These are phyloP conservation scores for Dromiciops gliroides DNA, from an alignment of 2,113 vertebrate genomes.

Conservation along the genomic window DNA sequence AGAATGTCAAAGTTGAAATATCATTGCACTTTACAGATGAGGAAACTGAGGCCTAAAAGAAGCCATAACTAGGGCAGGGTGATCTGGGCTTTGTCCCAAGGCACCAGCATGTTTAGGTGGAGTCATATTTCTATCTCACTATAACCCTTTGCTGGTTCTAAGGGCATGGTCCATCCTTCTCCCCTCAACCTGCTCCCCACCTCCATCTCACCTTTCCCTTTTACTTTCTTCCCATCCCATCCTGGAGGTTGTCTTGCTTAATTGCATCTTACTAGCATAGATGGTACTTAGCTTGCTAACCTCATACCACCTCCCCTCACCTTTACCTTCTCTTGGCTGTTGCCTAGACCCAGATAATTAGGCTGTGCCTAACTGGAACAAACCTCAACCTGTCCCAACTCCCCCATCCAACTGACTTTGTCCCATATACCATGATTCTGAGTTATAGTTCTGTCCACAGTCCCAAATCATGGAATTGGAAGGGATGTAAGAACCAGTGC, in stretches of 20 bases:
- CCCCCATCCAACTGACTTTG: not conserved
- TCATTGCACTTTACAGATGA: not conserved
- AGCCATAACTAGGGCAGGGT: not conserved
- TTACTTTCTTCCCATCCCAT: too few relatives aligned
- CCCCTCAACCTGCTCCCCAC: too few relatives aligned
- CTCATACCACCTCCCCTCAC: not conserved
- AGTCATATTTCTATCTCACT: not conserved
- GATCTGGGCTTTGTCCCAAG: not conserved
- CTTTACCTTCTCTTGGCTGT: not conserved
- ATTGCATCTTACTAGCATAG: not conserved
- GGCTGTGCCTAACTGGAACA: not conserved
- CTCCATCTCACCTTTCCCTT: not conserved
- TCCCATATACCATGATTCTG: too few relatives aligned
- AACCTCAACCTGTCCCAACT: not conserved
- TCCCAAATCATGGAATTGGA: too few relatives aligned
- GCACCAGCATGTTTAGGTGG: not conserved
- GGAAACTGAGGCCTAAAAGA: not conserved
- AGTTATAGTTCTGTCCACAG: not conserved
- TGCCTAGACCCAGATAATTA: not conserved
- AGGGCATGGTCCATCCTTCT: not conserved
- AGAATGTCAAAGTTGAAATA: not conserved
- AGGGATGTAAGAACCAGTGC: not conserved
- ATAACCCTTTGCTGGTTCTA: not conserved
- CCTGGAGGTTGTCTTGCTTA: not conserved
- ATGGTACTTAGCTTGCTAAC: not conserved